Conservation (phyloP, 2,797 vertebrate species). For the Phaenicophaeus curvirostris region DNA sequence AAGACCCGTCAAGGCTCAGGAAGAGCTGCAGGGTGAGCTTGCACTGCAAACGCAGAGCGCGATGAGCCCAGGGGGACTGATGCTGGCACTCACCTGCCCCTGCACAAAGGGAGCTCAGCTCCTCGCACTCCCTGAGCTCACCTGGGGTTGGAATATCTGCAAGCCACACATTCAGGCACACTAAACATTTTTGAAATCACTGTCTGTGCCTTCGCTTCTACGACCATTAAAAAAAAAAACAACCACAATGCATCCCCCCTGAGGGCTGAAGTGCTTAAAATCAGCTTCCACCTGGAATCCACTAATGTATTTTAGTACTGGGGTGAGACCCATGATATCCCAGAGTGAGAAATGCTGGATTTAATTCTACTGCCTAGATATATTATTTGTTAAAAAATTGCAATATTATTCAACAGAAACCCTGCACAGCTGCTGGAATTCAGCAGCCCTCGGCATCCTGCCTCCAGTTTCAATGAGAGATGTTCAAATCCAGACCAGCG, state of each 20-base stretch:
- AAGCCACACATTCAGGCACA: background rate
- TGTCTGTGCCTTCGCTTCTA: background rate
- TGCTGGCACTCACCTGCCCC: background rate
- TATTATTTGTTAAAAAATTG: background rate
- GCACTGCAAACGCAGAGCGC: fast-evolving
- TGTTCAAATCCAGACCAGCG: background rate
- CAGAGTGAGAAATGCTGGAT: background rate
- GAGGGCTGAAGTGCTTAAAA: background rate
- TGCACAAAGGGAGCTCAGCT: background rate
- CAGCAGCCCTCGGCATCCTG: background rate
- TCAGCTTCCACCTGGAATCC: background rate
- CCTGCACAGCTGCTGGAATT: background rate
- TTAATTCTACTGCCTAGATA: background rate
- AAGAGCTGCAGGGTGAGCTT: background rate
- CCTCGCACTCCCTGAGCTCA: background rate
- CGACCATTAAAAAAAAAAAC: background rate
- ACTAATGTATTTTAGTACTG: background rate
- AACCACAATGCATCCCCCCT: background rate
- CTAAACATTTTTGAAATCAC: background rate
- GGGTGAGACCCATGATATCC: background rate
- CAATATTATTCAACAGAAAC: background rate
- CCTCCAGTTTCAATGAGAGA: background rate
- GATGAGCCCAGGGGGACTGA: fast-evolving
- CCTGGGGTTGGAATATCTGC: fast-evolving
- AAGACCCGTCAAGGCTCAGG: background rate